Evolutionary conservation across 2,888 invertebrate genomes (phyloP).

Genomic region (Acanthoscelides obtectus): DNA sequence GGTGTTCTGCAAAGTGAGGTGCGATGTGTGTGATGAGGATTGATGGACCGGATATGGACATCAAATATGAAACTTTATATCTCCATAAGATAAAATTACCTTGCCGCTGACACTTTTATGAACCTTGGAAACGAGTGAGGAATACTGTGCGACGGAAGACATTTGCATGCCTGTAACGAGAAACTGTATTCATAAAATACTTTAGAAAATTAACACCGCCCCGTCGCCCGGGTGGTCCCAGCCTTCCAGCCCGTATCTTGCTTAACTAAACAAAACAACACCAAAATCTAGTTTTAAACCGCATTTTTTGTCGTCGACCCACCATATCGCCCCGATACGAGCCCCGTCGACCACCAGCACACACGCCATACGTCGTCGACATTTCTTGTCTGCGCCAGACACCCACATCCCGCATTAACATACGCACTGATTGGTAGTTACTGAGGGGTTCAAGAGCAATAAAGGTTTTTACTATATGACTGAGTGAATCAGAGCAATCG

Average conservation of each 20-base stretch:
- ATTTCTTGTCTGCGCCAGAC: not conserved
- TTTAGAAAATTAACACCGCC: not conserved
- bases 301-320: not conserved
- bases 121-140: not conserved
- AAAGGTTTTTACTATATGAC: no score
- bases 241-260: not conserved
- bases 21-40: not conserved
- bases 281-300: not conserved
- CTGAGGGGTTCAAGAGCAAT: not conserved
- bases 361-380: not conserved
- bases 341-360: not conserved
- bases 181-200: not conserved
- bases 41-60: not conserved
- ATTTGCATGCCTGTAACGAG: not conserved
- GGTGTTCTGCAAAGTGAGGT: not conserved
- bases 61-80: not conserved
- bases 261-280: not conserved
- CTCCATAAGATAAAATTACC: not conserved
- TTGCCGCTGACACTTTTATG: not conserved
- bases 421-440: not conserved
- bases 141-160: not conserved
- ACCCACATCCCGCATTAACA: not conserved
- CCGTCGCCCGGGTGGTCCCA: not conserved
- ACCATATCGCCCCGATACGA: not conserved
- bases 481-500: no score